A percentile compares a stretch with the other conserved stretches of the same genome.
phyloP scores from a whole-genome alignment of 2,888 invertebrate species.

The Thecocarcelia acutangulata region DNA sequence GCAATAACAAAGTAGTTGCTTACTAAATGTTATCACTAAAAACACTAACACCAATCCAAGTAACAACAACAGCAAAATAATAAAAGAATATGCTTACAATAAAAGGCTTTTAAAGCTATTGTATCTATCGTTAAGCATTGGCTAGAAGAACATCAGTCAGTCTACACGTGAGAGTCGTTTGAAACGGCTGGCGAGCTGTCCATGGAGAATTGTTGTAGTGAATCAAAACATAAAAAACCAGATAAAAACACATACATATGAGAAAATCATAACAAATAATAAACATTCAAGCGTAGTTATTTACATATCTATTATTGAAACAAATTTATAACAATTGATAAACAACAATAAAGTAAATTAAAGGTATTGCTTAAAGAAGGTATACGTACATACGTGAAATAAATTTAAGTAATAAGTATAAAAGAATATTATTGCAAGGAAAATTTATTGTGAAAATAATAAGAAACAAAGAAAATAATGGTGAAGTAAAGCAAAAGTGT shows the following conservation, averaged over 20 bases:
- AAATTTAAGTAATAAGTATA: constrained; percentile 10
- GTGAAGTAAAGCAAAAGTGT: constrained; percentile 30
- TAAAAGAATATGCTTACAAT: background rate
- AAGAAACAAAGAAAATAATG: constrained; percentile 4
- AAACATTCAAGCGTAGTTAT: too few relatives aligned
- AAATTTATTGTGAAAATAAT: constrained; percentile 26
- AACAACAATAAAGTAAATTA: constrained; percentile 36
- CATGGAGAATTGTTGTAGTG: constrained; percentile 18
- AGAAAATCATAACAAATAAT: background rate
- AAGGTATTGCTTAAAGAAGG: constrained; percentile 39
- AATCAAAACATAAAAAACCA: constrained; percentile 18
- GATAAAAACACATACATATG: constrained; percentile 8
- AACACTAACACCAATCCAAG: constrained; percentile 15
- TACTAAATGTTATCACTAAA: constrained; percentile 36
- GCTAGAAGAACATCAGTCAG: constrained; percentile 59
- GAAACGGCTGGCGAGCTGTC: constrained; percentile 57
- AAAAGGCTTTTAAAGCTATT: background rate
- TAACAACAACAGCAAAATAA: constrained; percentile 19
- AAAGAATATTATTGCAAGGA: constrained; percentile 5
- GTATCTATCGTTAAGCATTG: constrained; percentile 20
- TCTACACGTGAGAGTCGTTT: constrained; percentile 66
- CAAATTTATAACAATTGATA: constrained; percentile 39
- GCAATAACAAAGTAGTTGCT: constrained; percentile 41
- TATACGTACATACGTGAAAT: too few relatives aligned
- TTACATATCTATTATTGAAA: constrained; percentile 3